Percentiles rank a stretch among this genome's conserved stretches.
phyloP scores from a whole-genome alignment of 1,140 invertebrate species.

The Subanguina moxae region DNA sequence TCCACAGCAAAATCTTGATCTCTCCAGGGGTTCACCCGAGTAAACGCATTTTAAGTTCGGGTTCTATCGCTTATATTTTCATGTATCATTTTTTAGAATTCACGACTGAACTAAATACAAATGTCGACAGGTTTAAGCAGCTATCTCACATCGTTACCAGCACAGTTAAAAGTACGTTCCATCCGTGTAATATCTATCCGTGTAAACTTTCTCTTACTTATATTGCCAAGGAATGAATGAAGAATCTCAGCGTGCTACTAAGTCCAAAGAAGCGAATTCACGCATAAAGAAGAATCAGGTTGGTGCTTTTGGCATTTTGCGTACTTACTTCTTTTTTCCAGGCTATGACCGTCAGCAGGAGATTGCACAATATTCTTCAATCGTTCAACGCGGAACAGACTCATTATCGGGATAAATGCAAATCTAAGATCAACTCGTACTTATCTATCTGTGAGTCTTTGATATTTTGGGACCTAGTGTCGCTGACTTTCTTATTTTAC shows the following conservation, averaged over 20 bases:
- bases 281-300: conserved; percentile 44
- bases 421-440: conserved; percentile 34
- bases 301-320: neutral
- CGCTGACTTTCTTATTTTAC: no score
- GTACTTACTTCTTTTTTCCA: conserved; percentile 14
- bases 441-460: conserved; percentile 34
- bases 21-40: conserved; percentile 31
- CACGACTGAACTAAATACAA: conserved; percentile 36
- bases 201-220: no score
- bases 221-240: conserved; percentile 41
- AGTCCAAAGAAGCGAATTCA: conserved; percentile 23
- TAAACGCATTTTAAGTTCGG: neutral
- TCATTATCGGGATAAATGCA: conserved; percentile 41
- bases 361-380: conserved; percentile 33
- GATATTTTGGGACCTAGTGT: neutral
- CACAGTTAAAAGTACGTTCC: conserved; percentile 31
- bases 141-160: conserved; percentile 16
- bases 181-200: no score
- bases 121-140: conserved; percentile 22
- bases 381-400: conserved; percentile 40
- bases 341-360: conserved; percentile 27
- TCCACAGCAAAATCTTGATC: conserved; percentile 33
- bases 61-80: neutral
- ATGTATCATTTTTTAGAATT: conserved; percentile 18
- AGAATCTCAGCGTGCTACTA: conserved; percentile 5